These are phyloP conservation scores for Schizopygopsis malacanthus DNA, from an alignment of 2,797 vertebrate species.

Conservation along the genomic window DNA sequence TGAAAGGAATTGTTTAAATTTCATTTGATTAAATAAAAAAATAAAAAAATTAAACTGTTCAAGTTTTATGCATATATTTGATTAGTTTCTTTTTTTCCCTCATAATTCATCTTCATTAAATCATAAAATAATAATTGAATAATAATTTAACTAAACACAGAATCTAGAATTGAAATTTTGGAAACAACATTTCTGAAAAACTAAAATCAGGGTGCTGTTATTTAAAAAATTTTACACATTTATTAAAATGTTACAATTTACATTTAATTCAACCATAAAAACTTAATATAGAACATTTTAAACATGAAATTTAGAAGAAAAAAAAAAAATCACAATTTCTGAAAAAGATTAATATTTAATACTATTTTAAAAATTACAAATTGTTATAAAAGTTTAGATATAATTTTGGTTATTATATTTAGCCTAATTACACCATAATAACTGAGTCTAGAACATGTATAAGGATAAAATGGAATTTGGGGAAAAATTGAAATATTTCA, in stretches of 20 bases:
- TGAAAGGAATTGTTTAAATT: neutral
- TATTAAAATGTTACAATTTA: neutral
- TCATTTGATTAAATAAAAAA: neutral
- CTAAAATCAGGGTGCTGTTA: neutral
- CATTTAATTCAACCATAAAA: too few species aligned
- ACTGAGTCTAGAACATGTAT: too few species aligned
- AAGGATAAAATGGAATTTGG: too few species aligned
- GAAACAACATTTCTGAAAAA: neutral
- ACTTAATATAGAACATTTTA: too few species aligned
- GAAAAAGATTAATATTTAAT: neutral
- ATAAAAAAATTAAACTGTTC: neutral
- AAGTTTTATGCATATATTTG: neutral
- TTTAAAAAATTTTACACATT: neutral
- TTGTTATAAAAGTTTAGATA: neutral
- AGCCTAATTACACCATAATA: too few species aligned
- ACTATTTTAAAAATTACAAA: neutral
- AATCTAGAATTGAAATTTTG: neutral
- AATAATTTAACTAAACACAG: too few species aligned
- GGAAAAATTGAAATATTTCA: too few species aligned
- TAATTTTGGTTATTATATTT: too few species aligned
- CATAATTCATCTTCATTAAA: neutral
- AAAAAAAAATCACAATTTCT: fast-evolving
- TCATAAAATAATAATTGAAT: neutral
- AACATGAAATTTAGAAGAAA: too few species aligned
- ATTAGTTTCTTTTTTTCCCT: neutral